phyloP scores from a whole-genome alignment of 2,113 vertebrate genomes.

The Dipodomys ordii region DNA sequence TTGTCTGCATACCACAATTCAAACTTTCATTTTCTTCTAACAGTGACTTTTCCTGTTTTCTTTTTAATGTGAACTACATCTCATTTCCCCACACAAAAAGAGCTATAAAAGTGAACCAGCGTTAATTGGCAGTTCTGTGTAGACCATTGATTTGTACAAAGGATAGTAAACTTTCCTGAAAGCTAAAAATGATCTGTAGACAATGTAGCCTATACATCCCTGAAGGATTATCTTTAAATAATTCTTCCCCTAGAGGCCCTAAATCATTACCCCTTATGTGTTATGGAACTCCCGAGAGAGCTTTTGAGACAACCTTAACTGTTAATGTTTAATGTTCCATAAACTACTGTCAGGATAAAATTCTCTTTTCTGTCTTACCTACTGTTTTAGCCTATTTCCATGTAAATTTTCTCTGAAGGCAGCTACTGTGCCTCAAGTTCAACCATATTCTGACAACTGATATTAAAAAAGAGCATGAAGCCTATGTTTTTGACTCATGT shows the following conservation, averaged over 20 bases:
- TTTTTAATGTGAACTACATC: not conserved
- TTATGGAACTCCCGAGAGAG: slow-evolving; percentile 54
- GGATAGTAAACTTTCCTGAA: slow-evolving; percentile 20
- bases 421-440: slow-evolving; percentile 10
- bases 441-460: slow-evolving; percentile 50
- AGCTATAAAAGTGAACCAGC: slow-evolving; percentile 49
- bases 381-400: slow-evolving; percentile 39
- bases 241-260: slow-evolving; percentile 7
- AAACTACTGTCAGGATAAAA: slow-evolving; percentile 58
- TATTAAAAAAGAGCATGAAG: not conserved
- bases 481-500: slow-evolving; percentile 20
- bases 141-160: slow-evolving; percentile 50
- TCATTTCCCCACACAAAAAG: slow-evolving; percentile 36
- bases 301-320: slow-evolving; percentile 59
- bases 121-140: slow-evolving; percentile 52
- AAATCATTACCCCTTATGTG: slow-evolving; percentile 52
- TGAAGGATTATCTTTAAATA: slow-evolving; percentile 60
- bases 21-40: slow-evolving; percentile 46
- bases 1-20: not conserved
- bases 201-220: not conserved
- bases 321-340: slow-evolving; percentile 67
- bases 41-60: not conserved
- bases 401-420: slow-evolving; percentile 50
- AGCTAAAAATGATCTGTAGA: slow-evolving; percentile 50
- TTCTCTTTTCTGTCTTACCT: slow-evolving; percentile 55